Evolutionary conservation across 2,113 vertebrate genomes (phyloP).

Genomic region (Maccullochella peelii): DNA sequence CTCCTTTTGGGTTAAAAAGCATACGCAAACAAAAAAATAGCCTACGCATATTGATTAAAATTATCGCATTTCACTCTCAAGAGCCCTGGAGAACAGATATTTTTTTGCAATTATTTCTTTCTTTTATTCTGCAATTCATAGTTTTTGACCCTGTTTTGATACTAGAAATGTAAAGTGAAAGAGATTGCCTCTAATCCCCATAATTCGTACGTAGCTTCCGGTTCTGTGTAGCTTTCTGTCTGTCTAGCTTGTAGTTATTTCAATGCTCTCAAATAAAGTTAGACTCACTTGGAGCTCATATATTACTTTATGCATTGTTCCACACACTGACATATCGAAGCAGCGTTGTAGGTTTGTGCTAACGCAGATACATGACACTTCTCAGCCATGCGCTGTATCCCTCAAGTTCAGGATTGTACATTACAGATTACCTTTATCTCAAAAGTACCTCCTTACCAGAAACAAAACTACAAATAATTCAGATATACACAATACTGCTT

Average conservation of each 20-base stretch:
- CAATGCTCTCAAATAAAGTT: conserved; percentile 70
- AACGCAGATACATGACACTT: conserved; percentile 74
- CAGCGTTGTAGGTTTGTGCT: conserved; percentile 80
- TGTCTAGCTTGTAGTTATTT: conserved; percentile 70
- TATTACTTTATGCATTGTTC: conserved; percentile 77
- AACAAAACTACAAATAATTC: conserved; percentile 82
- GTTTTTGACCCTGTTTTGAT: conserved; percentile 88
- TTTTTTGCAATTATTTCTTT: conserved; percentile 77
- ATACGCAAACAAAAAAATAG: conserved; percentile 76
- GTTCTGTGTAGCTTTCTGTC: conserved; percentile 75
- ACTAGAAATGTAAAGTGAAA: conserved; percentile 64
- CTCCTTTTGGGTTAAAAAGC: conserved; percentile 85
- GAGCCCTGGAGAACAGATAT: conserved; percentile 86
- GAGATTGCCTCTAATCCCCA: conserved; percentile 69
- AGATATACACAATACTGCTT: conserved; percentile 84
- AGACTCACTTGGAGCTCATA: conserved; percentile 64
- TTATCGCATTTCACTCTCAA: conserved; percentile 78
- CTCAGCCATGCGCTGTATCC: conserved; percentile 69
- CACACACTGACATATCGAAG: conserved; percentile 72
- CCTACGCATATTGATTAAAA: conserved; percentile 73
- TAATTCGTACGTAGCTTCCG: conserved; percentile 55
- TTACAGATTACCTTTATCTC: conserved; percentile 79
- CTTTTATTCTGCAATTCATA: conserved; percentile 84
- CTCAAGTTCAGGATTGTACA: conserved; percentile 82
- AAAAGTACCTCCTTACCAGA: conserved; percentile 79